Evolutionary conservation across 2,113 vertebrate genomes (phyloP).

Genomic region (Dasyprocta punctata): DNA sequence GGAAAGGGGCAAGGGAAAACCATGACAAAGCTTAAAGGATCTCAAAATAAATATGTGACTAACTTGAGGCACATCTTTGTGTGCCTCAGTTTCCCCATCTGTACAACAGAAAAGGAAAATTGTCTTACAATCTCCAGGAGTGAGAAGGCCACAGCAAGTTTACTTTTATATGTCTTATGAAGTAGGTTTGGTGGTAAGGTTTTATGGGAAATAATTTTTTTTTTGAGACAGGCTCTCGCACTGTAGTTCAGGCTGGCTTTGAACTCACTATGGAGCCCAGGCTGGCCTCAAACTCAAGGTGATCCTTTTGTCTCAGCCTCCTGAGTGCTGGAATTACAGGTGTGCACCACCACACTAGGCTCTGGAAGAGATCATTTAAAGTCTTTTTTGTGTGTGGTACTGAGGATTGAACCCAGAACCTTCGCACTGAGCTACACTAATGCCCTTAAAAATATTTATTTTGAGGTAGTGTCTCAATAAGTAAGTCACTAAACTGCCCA

Average conservation of each 20-base stretch:
- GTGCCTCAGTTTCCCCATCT: slow-evolving; percentile 35
- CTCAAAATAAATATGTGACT: neutral
- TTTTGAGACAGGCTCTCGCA: neutral
- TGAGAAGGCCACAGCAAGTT: neutral
- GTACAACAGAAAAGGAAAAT: neutral
- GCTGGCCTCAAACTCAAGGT: neutral
- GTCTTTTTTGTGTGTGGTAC: neutral
- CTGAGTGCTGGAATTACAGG: neutral
- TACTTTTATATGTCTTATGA: neutral
- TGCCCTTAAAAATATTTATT: neutral
- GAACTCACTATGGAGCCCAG: neutral
- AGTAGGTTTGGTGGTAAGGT: neutral
- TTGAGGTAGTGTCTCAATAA: neutral
- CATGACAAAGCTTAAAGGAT: neutral
- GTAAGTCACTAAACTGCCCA: neutral
- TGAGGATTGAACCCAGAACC: neutral
- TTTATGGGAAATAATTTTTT: neutral
- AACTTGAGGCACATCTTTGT: neutral
- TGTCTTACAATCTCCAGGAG: neutral
- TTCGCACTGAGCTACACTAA: neutral
- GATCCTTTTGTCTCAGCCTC: neutral
- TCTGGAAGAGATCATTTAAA: neutral
- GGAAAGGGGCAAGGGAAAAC: neutral
- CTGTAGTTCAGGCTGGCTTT: neutral
- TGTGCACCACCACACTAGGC: neutral